Evolutionary conservation across 2,113 vertebrate species (phyloP), one percentile per base, ranked within the genome.

Genomic region (Dicentrarchus labrax): DNA sequence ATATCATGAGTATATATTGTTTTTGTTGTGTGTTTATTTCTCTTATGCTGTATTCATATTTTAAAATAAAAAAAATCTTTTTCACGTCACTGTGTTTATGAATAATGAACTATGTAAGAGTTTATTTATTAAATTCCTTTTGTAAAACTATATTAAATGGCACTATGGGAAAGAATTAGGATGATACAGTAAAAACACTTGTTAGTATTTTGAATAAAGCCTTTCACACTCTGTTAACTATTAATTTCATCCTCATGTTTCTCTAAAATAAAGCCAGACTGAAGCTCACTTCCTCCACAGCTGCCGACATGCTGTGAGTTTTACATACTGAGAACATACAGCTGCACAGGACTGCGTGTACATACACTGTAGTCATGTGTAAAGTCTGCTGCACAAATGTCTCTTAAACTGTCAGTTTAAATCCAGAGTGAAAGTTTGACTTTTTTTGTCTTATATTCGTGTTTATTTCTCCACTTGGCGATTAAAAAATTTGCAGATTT

Each of bases 381-480:
- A 41, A n/a, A 47, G 4, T 17, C 67, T 71, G 59, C 57, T n/a
- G 68, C 48, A n/a, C 67, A 51, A 13, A n/a, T 68, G 66, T 68
- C 15, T 4, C 4, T n/a, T n/a, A 12, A 7, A 47, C 41, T 19
- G 17, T 21, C 36, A 11, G 8, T 4, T 8, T 8, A 3, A 47
- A 12, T 48, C n/a, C 39, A 7, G 19, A n/a, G 39, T 65, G 10
- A 65, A 65, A n/a, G 62, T 15, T 15, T 2, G 56, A 57, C 0
- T 15, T 30, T 66, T 57, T 68, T 6, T 4, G 30, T 30, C 30
- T 43, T 43, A 45, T 10, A 30, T 67, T 21, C 5, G 8, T 16
- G 24, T 50, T 22, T 50, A 2, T 60, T 24, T 38, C 64, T 22
- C 5, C 39, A 2, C 0, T 30, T 43, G 8, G 4, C n/a, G 57